These are phyloP conservation scores for Andrena bucephala DNA, from an alignment of 2,888 invertebrate species.

Conservation along the genomic window DNA sequence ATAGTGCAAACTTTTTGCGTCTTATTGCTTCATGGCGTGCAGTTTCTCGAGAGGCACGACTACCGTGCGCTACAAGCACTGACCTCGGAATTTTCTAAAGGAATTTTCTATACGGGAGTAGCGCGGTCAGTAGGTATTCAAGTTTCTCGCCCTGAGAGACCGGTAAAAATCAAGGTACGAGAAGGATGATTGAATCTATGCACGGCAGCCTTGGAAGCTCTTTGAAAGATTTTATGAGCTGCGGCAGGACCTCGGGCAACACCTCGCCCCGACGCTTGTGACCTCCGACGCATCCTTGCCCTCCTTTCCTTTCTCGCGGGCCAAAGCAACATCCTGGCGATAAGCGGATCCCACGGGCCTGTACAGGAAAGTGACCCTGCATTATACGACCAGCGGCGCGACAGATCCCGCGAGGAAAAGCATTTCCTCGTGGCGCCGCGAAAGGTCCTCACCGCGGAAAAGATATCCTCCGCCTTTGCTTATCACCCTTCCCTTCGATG, in stretches of 20 bases:
- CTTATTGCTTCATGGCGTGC: too few species aligned
- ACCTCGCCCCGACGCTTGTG: conserved; percentile 26
- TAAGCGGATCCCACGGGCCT: conserved; percentile 60
- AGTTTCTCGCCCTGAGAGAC: background rate
- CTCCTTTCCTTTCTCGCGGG: conserved; percentile 32
- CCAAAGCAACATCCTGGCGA: conserved; percentile 51
- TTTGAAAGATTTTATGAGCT: conserved; percentile 46
- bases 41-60: too few species aligned
- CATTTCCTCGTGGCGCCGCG: conserved; percentile 38
- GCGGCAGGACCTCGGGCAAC: conserved; percentile 22
- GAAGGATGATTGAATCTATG: conserved; percentile 24
- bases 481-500: conserved; percentile 15
- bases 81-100: background rate
- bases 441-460: conserved; percentile 24
- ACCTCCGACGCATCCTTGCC: conserved; percentile 30
- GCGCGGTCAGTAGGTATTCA: background rate
- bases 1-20: too few species aligned
- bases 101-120: background rate
- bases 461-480: conserved; percentile 19
- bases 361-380: conserved; percentile 54
- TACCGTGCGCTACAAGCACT: too few species aligned
- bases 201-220: background rate
- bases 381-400: conserved; percentile 57
- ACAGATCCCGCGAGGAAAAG: conserved; percentile 39
- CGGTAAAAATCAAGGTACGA: conserved; percentile 11